phyloP scores from a whole-genome alignment of 1,140 invertebrate genomes.

The Aporrectodea caliginosa region DNA sequence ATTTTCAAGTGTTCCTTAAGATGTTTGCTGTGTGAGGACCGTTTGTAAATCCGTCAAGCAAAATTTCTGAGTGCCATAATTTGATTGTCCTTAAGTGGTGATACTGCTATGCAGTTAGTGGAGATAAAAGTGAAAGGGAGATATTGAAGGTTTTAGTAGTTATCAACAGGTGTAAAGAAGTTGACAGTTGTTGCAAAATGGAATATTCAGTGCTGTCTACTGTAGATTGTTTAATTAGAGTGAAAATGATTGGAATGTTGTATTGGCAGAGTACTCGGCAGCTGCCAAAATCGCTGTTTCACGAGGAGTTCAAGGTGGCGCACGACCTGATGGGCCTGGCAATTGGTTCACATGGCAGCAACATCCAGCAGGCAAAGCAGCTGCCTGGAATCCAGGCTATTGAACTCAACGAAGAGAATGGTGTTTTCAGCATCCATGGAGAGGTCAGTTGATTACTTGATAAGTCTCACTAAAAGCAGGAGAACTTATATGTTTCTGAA shows the following conservation, averaged over 20 bases:
- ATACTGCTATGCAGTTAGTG: no score
- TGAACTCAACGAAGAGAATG: conserved; percentile 89
- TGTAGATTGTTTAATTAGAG: no score
- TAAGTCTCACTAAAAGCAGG: not conserved
- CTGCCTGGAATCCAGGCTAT: conserved; percentile 84
- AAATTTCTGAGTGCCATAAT: no score
- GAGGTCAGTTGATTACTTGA: conserved; percentile 71
- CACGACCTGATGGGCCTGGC: conserved; percentile 93
- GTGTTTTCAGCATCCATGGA: conserved; percentile 93
- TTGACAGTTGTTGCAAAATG: no score
- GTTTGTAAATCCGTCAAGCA: no score
- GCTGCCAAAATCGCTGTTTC: conserved; percentile 58
- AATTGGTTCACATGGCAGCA: conserved; percentile 86
- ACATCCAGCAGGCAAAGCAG: conserved; percentile 92
- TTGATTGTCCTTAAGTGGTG: no score
- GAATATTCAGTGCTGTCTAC: no score
- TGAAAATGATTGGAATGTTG: not conserved
- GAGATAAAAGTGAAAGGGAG: no score
- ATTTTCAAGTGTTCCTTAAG: no score
- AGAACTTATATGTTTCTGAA: not conserved
- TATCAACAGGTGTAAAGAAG: no score
- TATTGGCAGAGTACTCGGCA: not conserved
- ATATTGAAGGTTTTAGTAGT: no score
- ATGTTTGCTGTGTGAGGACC: no score
- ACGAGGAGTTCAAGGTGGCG: conserved; percentile 89